phyloP scores from a whole-genome alignment of 2,113 vertebrate species.

The Pterocles burchelli region DNA sequence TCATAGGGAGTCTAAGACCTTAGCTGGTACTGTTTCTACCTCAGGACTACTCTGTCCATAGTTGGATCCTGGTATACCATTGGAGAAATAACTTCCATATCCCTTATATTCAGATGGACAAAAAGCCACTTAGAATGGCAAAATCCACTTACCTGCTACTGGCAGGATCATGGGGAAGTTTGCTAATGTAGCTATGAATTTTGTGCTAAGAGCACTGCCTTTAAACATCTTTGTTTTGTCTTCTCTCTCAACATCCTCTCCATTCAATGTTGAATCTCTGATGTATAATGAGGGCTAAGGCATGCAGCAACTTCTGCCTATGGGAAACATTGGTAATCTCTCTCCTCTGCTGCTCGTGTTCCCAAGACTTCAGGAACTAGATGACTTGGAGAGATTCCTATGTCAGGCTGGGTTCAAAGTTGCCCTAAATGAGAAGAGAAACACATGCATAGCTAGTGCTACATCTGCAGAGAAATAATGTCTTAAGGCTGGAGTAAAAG shows the following conservation, averaged over 20 bases:
- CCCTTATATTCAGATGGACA: not conserved
- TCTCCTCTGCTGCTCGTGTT: not conserved
- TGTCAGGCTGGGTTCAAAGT: not conserved
- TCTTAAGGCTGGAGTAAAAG: not conserved
- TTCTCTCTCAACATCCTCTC: not conserved
- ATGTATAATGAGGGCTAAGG: not conserved
- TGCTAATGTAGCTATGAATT: not conserved
- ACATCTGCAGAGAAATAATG: not conserved
- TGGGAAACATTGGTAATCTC: not conserved
- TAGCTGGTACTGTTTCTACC: not conserved
- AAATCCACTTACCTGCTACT: not conserved
- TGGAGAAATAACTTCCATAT: not conserved
- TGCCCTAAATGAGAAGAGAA: not conserved
- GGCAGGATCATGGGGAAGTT: not conserved
- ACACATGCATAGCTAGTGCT: not conserved
- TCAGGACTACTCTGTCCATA: not conserved
- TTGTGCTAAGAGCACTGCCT: not conserved
- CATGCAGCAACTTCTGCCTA: not conserved
- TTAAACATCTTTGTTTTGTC: not conserved
- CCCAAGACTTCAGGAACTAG: not conserved
- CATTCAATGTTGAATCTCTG: not conserved
- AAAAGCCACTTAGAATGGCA: not conserved
- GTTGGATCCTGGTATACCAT: not conserved
- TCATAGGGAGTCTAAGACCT: not conserved
- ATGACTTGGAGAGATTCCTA: not conserved